Conservation (phyloP, 2,888 invertebrate genomes). For the Acanthosepion pharaonis region DNA sequence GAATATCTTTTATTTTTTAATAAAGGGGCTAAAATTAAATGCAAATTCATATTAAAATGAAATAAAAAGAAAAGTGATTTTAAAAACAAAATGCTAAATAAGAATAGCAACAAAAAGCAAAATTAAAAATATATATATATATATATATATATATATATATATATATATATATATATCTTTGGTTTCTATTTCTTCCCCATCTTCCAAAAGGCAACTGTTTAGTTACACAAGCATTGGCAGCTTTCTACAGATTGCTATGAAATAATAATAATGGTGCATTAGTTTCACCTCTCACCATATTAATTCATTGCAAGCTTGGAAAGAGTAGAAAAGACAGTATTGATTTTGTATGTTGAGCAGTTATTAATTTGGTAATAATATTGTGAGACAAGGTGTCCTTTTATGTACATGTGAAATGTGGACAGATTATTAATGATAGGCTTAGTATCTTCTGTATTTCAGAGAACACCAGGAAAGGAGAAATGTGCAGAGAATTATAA, state of each 20-base stretch:
- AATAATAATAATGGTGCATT: constrained; percentile 22
- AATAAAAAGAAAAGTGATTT: too few species aligned
- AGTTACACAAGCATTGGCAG: background rate
- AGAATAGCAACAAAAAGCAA: too few species aligned
- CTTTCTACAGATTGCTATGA: constrained; percentile 8
- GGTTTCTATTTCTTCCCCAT: background rate
- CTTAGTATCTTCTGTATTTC: background rate
- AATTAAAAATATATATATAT: too few species aligned
- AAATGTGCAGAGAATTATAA: constrained; percentile 10
- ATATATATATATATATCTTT: background rate
- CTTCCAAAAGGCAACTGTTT: background rate
- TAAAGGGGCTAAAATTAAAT: too few species aligned
- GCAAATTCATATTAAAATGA: too few species aligned
- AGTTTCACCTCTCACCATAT: background rate
- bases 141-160: too few species aligned
- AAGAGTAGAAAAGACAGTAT: constrained; percentile 33
- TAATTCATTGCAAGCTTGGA: constrained; percentile 8
- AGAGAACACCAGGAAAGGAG: background rate
- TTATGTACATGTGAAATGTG: constrained; percentile 10
- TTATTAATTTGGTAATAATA: constrained; percentile 33
- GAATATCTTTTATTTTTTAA: too few species aligned
- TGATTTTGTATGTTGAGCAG: constrained; percentile 23
- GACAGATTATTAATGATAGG: constrained; percentile 33
- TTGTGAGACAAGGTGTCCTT: constrained; percentile 6
- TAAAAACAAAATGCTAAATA: too few species aligned